Evolutionary conservation across 2,888 invertebrate genomes (phyloP).

Genomic region (Nomada hirtipes): DNA sequence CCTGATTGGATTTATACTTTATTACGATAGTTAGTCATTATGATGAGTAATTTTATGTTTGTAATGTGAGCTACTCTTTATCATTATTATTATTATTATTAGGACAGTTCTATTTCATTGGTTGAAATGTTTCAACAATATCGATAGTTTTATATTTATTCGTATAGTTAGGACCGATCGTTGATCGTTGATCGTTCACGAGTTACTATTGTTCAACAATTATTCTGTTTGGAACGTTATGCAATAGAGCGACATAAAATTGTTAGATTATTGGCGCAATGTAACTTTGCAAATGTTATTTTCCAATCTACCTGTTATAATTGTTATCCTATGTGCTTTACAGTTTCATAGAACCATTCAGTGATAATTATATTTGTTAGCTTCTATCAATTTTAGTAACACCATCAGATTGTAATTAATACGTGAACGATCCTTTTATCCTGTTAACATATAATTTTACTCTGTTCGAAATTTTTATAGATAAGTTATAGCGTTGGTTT

Average conservation of each 20-base stretch:
- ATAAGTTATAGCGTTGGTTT: conserved; percentile 26
- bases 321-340: not conserved
- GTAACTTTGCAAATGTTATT: too few relatives aligned
- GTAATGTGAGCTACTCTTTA: not conserved
- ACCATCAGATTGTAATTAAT: not conserved
- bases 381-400: not conserved
- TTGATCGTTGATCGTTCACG: not conserved
- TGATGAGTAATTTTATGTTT: not conserved
- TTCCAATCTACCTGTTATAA: too few relatives aligned
- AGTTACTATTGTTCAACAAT: not conserved
- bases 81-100: not conserved
- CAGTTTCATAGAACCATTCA: not conserved
- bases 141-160: not conserved
- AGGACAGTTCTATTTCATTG: not conserved
- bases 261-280: not conserved
- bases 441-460: conserved; percentile 12
- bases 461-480: not conserved
- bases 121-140: not conserved
- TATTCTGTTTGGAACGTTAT: not conserved
- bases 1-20: not conserved
- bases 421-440: not conserved
- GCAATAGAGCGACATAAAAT: not conserved
- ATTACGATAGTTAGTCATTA: not conserved
- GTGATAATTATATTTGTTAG: not conserved
- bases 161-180: not conserved